Percentiles rank a stretch among this genome's conserved stretches.
These are phyloP conservation scores for Ammospiza caudacuta DNA, from an alignment of 2,113 vertebrate species.

Conservation along the genomic window DNA sequence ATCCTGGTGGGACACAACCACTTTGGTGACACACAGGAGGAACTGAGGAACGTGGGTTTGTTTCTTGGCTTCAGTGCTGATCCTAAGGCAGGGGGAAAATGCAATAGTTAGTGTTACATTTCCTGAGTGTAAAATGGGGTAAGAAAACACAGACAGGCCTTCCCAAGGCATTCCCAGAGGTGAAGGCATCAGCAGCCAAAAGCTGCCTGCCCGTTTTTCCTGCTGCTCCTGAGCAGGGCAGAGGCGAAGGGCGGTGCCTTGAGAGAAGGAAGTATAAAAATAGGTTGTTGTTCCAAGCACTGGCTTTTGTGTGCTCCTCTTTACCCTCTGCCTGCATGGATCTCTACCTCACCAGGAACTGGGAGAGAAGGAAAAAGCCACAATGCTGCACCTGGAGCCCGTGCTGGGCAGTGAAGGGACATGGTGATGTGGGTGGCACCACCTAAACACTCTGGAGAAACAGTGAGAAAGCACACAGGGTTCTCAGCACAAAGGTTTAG, in stretches of 20 bases:
- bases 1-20: accelerated
- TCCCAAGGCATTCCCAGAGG: background rate
- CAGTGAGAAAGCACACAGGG: background rate
- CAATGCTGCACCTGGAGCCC: background rate
- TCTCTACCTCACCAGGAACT: background rate
- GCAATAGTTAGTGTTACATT: background rate
- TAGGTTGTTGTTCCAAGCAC: background rate
- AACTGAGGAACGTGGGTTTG: background rate
- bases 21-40: background rate
- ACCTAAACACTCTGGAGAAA: background rate
- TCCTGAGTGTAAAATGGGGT: background rate
- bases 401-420: accelerated
- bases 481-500: background rate
- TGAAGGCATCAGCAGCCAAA: background rate
- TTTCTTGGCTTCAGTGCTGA: background rate
- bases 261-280: background rate
- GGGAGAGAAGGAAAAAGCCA: background rate
- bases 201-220: background rate
- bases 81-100: background rate
- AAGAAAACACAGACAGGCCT: background rate
- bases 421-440: background rate
- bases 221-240: background rate
- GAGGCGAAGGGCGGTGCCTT: background rate
- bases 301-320: background rate
- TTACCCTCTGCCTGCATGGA: accelerated